phyloP scores from a whole-genome alignment of 2,113 vertebrate genomes.

The Notarius quadriscutis region DNA sequence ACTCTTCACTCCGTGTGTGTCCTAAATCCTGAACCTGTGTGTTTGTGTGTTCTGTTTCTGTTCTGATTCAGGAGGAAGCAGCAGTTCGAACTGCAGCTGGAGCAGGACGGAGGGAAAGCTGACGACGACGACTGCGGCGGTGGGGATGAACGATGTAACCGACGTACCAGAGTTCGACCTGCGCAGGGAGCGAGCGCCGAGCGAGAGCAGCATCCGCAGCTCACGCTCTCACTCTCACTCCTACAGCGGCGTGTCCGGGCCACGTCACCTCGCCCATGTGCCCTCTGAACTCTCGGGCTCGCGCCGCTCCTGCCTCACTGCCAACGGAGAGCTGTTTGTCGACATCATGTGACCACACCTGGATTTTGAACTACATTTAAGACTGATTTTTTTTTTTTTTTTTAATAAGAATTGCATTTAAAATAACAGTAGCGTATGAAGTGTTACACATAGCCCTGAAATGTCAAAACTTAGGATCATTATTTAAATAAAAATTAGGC shows the following conservation, averaged over 20 bases:
- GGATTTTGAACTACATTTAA: not conserved
- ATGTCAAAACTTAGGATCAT: not conserved
- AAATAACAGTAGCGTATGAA: conserved; percentile 41
- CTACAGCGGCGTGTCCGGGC: conserved; percentile 79
- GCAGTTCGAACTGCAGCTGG: conserved; percentile 91
- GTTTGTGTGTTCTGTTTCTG: not conserved
- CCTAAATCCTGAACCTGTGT: not conserved
- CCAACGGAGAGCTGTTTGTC: conserved; percentile 98
- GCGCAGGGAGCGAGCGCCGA: conserved; percentile 78
- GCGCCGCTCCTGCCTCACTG: conserved; percentile 96
- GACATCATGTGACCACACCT: conserved; percentile 91
- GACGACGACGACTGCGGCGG: conserved; percentile 52
- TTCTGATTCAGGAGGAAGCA: conserved; percentile 79
- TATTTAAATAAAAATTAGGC: conserved; percentile 20
- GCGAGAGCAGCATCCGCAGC: conserved; percentile 87
- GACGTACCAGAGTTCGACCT: conserved; percentile 85
- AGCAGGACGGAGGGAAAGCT: conserved; percentile 81
- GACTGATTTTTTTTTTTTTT: not conserved
- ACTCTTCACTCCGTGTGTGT: not conserved
- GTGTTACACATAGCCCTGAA: conserved; percentile 16
- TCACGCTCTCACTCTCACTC: conserved; percentile 82
- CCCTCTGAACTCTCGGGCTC: conserved; percentile 95
- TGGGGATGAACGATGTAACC: conserved; percentile 80
- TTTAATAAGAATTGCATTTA: not conserved
- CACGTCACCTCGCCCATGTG: conserved; percentile 86